Evolutionary conservation across 1,140 invertebrate species (phyloP), one percentile per base, ranked within the genome.

Genomic region (Drosophila arawakana): DNA sequence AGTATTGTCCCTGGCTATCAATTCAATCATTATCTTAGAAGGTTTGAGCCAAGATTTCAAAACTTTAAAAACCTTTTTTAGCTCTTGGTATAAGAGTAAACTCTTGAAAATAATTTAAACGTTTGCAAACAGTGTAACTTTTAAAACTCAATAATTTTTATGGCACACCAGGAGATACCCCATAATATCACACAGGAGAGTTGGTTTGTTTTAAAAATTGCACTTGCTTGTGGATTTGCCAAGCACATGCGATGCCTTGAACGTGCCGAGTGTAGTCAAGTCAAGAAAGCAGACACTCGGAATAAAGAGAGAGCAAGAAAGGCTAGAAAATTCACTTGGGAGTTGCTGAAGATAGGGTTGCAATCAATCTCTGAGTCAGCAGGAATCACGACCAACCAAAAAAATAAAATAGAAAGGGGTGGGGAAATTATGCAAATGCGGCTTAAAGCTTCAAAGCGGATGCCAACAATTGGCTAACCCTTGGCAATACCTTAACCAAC

Each of bases 341-440:
- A 61, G 49, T 10, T 11, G 60, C 43, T 58, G 41, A 47, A 63
- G 58, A 44, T 50, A 46, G 18, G 37, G 46, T 39, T 73, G 71
- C 71, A 69, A 73, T 74, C 72, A 74, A 74, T 70, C 66, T 60
- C 21, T 50, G 25, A 46, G 63, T 66, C 63, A 54, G 66, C 66
- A 30, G 37, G 37, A 74, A 62, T 62, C 72, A 58, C 50, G 30
- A 44, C 50, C 58, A 57, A 55, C 54, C 47, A 21, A 21, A 21
- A 21, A 21, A 2, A 21, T 21, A 21, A 2, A 21, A 69, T 46
- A 39, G 30, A 69, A 55, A 39, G 30, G 65, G 63, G 46, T 18
- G 65, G 49, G 43, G 52, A 43, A 54, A 74, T 74, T 74, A 74
- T 74, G 72, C 66, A 74, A 74, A 74, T 70, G 58, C 15, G 50